These are phyloP conservation scores for Glyptemys insculpta DNA, from an alignment of 2,797 vertebrate species.

Conservation along the genomic window DNA sequence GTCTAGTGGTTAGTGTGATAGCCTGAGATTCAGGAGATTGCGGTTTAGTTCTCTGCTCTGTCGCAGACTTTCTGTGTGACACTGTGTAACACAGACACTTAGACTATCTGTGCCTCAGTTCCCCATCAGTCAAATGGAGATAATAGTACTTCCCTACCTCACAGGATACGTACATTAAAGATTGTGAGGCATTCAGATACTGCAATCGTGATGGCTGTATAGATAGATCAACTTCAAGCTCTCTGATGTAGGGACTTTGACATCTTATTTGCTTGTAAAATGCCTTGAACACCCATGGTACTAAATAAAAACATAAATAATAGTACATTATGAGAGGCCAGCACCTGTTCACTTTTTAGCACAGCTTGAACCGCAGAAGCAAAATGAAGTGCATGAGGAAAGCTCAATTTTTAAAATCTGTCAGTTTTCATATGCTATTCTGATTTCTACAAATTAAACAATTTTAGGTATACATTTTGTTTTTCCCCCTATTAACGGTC, in stretches of 20 bases:
- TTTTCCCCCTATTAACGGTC: background rate
- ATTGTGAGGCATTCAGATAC: background rate
- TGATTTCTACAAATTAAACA: background rate
- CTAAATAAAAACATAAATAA: background rate
- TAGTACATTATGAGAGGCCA: background rate
- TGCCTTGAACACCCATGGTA: background rate
- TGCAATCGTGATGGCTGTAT: background rate
- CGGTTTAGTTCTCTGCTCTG: background rate
- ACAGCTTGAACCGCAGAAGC: background rate
- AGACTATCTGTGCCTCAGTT: background rate
- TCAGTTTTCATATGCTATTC: background rate
- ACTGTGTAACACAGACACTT: background rate
- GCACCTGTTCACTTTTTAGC: background rate
- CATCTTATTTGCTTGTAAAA: background rate
- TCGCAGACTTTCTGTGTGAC: background rate
- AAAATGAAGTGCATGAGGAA: background rate
- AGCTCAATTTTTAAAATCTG: background rate
- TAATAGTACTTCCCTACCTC: background rate
- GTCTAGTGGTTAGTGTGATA: background rate
- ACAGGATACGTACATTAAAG: background rate
- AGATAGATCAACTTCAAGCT: background rate
- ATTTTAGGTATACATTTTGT: background rate
- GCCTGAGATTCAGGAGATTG: background rate
- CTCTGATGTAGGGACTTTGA: background rate
- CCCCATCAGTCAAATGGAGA: background rate